Percentiles rank a stretch among this genome's conserved stretches.
Conservation (phyloP, 1,140 invertebrate species). For the Pseudachorutes palmiensis region DNA sequence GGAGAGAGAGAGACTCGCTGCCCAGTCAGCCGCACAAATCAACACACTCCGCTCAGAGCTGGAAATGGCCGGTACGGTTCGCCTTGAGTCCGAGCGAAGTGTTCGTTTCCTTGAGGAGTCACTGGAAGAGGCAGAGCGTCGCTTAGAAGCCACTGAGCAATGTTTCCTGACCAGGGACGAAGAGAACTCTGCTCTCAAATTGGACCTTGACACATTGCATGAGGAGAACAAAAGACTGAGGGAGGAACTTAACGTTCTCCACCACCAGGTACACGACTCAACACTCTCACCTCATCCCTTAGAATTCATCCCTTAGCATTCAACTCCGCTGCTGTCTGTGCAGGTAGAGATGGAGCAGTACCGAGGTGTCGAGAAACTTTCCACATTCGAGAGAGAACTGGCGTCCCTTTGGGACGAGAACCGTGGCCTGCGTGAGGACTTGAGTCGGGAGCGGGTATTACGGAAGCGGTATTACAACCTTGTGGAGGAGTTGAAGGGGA, state of each 20-base stretch:
- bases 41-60: constrained; percentile 25
- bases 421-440: constrained; percentile 44
- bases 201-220: constrained; percentile 41
- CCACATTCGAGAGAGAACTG: constrained; percentile 36
- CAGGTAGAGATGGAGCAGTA: constrained; percentile 36
- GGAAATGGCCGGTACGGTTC: constrained; percentile 25
- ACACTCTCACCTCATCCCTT: no score
- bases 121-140: constrained; percentile 32
- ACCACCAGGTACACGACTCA: constrained; percentile 28
- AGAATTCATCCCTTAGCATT: no score
- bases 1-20: constrained; percentile 36
- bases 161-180: constrained; percentile 39
- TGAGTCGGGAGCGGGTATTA: constrained; percentile 45
- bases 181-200: constrained; percentile 39
- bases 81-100: constrained; percentile 30
- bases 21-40: constrained; percentile 37
- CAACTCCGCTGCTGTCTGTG: no score
- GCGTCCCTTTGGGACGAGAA: constrained; percentile 40
- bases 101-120: constrained; percentile 34
- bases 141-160: constrained; percentile 36
- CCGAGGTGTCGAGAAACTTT: constrained; percentile 34
- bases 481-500: constrained; percentile 50
- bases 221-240: constrained; percentile 41
- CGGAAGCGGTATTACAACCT: constrained; percentile 50
- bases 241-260: constrained; percentile 38